Percentiles rank a stretch among this genome's conserved stretches.
phyloP scores from a whole-genome alignment of 2,113 vertebrate species.

The Xiphorhynchus elegans region DNA sequence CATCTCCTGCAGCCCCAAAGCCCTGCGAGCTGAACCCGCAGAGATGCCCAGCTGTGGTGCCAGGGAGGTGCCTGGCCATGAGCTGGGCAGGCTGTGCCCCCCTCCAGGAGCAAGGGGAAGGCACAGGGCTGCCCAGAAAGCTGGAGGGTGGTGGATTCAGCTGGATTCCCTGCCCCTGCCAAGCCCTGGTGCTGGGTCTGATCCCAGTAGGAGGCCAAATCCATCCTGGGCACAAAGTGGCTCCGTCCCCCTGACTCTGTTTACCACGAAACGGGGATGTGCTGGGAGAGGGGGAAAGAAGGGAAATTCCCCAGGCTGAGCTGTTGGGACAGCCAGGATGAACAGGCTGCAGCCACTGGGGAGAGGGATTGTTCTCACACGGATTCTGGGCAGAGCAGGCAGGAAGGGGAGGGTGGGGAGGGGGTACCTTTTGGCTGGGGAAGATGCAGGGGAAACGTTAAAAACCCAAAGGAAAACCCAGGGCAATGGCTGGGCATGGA shows the following conservation, averaged over 20 bases:
- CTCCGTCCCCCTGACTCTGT: not conserved
- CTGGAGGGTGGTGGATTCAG: not conserved
- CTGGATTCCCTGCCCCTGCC: not conserved
- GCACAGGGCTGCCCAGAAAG: not conserved
- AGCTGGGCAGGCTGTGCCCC: not conserved
- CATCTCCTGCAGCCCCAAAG: not conserved
- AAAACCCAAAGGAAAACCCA: not conserved
- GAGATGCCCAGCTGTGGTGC: not conserved
- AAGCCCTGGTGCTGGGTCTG: not conserved
- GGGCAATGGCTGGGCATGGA: too few species aligned
- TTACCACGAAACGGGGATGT: not conserved
- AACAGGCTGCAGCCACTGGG: not conserved
- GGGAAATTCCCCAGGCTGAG: not conserved
- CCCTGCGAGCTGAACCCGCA: not conserved
- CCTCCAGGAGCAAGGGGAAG: not conserved
- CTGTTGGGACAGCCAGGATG: not conserved
- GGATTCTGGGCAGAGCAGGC: accelerated
- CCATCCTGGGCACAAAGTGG: not conserved
- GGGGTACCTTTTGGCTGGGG: not conserved
- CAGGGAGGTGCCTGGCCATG: not conserved
- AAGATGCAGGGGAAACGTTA: not conserved
- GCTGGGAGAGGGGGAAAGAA: not conserved
- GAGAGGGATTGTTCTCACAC: not conserved
- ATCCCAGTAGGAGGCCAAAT: accelerated
- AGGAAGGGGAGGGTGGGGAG: not conserved